Evolutionary conservation across 2,888 invertebrate genomes (phyloP), one percentile per base, ranked within the genome.

Genomic region (Aricia artaxerxes): DNA sequence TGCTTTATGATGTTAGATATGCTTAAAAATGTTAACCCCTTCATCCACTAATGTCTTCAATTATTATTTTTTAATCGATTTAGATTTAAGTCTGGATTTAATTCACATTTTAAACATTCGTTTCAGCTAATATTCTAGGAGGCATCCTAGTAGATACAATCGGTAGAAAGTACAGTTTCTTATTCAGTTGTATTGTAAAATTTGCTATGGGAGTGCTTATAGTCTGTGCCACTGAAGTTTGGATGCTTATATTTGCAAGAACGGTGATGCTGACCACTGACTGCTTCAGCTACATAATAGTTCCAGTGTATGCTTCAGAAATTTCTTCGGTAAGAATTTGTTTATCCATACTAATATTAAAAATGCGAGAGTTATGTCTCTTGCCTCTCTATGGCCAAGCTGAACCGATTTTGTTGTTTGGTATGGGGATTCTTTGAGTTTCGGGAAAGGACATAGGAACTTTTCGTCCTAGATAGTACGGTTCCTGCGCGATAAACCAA

Each of bases 81-180:
- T 1, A 44, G 44, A 44, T 0, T 1, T 44, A 1, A 44, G 44
- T 44, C 44, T 44, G 1, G 9, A 9, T 44, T 44, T 44, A 1
- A 44, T 53, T 53, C 53, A 53, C 13, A 44, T 57, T 57, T 57
- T 57, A 57, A 13, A 57, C 3, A 49, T 38, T 78, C 0, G 0
- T 78, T 78, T 35, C 73, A 78, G 78, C 78, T 16, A 78, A 78
- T 38, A 57, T 78, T n/a, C 13, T 78, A 2, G 60, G 38, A 53
- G 40, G 78, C 9, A 60, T 40, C n/a, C 24, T 78, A 60, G 40
- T 40, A 7, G 73, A 78, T 40, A 24, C 49, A 5, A 40, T 78
- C 24, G 73, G 78, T 2, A 73, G 73, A 57, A 78, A 78, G 44
- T 40, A 73, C 24, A 73, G 72, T 7, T 13, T 78, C 2, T 60